phyloP scores from a whole-genome alignment of 2,797 vertebrate genomes.

The Schizopygopsis pylzovi region DNA sequence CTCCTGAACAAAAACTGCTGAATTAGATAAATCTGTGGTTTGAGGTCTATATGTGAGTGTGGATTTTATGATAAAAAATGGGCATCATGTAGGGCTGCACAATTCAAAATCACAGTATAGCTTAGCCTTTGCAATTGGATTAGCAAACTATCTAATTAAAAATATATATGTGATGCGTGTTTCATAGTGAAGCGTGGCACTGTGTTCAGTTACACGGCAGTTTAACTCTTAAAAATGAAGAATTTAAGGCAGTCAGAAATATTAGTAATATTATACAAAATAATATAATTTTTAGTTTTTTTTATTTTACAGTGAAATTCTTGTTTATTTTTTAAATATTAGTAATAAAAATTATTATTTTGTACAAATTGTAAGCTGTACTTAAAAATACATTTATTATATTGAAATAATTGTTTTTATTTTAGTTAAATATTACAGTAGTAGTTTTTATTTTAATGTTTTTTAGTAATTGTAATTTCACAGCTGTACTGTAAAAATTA shows the following conservation, averaged over 20 bases:
- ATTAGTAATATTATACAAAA: neutral
- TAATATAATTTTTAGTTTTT: no score
- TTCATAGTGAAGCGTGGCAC: neutral
- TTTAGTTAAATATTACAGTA: neutral
- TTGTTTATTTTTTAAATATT: neutral
- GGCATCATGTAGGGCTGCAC: neutral
- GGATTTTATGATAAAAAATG: neutral
- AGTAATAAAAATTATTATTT: neutral
- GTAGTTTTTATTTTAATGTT: neutral
- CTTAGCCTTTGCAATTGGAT: no score
- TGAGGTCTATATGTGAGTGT: neutral
- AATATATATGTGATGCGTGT: neutral
- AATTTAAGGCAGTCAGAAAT: neutral
- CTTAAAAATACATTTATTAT: neutral
- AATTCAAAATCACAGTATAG: neutral
- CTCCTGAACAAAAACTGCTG: neutral
- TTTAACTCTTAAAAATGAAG: neutral
- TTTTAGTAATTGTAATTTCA: neutral
- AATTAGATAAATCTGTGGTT: neutral
- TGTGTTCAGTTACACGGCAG: neutral
- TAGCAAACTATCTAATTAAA: no score
- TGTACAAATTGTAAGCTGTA: neutral
- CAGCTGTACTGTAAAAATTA: neutral
- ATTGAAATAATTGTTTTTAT: neutral
- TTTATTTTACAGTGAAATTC: neutral